A percentile compares a stretch with the other conserved stretches of the same genome.
Evolutionary conservation across 2,113 vertebrate genomes (phyloP).

Genomic region (Atrichornis clamosus): DNA sequence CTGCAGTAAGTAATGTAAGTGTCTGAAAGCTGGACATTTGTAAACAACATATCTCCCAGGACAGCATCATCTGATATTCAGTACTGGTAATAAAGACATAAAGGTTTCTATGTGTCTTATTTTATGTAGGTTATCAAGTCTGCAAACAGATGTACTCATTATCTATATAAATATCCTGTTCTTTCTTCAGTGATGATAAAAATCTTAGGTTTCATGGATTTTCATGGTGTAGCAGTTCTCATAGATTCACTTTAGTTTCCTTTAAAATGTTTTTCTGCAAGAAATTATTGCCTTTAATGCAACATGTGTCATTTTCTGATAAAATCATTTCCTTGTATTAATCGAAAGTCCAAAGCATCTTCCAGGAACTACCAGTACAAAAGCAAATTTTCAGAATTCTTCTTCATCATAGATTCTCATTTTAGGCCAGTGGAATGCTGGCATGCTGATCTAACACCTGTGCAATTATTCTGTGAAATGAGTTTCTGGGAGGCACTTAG

Average conservation of each 20-base stretch:
- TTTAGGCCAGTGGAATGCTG: not conserved
- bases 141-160: not conserved
- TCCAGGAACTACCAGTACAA: not conserved
- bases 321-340: not conserved
- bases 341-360: not conserved
- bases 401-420: not conserved
- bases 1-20: not conserved
- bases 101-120: not conserved
- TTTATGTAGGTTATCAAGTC: not conserved
- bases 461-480: constrained; percentile 18
- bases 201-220: not conserved
- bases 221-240: not conserved
- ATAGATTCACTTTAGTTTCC: not conserved
- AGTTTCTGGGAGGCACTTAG: not conserved
- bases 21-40: not conserved
- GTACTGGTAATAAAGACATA: not conserved
- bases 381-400: not conserved
- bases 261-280: not conserved
- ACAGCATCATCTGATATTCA: not conserved
- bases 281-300: not conserved
- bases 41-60: not conserved
- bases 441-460: not conserved
- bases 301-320: not conserved
- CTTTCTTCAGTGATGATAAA: not conserved
- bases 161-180: not conserved